Evolutionary conservation across 1,140 invertebrate genomes (phyloP).

Genomic region (Agrypnia vestita): DNA sequence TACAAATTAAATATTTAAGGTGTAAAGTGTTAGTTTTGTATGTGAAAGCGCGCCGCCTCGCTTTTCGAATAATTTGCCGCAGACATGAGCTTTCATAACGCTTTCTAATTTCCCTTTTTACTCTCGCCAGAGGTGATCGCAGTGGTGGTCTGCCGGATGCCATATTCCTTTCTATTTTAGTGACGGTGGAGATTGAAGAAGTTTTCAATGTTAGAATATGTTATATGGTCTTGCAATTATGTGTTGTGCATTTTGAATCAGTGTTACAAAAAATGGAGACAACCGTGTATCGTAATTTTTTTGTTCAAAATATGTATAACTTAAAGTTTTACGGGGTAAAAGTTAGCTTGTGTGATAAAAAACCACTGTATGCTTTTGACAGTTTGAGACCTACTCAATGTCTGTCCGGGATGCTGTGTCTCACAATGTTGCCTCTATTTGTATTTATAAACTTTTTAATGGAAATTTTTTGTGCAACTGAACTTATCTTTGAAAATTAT

Average conservation of each 20-base stretch:
- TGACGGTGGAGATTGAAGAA: slow-evolving; percentile 38
- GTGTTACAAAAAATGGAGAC: slow-evolving; percentile 39
- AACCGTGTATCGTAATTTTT: slow-evolving; percentile 35
- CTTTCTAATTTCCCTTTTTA: not conserved
- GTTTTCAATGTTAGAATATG: slow-evolving; percentile 56
- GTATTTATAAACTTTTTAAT: not conserved
- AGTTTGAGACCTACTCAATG: no score
- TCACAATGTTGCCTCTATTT: slow-evolving; percentile 8
- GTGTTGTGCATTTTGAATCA: slow-evolving; percentile 57
- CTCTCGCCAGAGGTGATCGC: not conserved
- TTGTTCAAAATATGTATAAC: slow-evolving; percentile 38
- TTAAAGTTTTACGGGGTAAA: slow-evolving; percentile 41
- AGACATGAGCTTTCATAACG: no score
- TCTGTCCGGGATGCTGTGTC: not conserved
- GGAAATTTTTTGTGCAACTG: not conserved
- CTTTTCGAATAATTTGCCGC: not conserved
- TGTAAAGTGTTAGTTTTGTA: no score
- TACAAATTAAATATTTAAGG: not conserved
- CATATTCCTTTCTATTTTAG: slow-evolving; percentile 59
- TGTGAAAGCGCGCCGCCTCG: not conserved
- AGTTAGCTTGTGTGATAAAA: slow-evolving; percentile 44
- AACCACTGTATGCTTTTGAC: slow-evolving; percentile 42
- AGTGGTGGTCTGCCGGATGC: slow-evolving; percentile 7
- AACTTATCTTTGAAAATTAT: not conserved
- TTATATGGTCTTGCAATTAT: slow-evolving; percentile 53